Evolutionary conservation across 2,888 invertebrate genomes (phyloP).

Genomic region (Saturnia japonica): DNA sequence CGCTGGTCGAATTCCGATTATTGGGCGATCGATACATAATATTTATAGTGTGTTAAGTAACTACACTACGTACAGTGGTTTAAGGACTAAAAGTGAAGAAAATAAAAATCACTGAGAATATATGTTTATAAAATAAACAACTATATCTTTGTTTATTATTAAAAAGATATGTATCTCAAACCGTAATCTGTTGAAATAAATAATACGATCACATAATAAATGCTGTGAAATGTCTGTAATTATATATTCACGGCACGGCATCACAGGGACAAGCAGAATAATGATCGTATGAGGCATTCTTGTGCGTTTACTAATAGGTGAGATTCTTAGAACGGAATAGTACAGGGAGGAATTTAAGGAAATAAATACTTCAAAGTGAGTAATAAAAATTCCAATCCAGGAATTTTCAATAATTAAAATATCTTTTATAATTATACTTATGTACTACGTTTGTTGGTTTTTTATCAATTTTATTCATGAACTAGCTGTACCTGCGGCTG

Average conservation of each 20-base stretch:
- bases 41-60: too few species aligned
- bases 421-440: too few species aligned
- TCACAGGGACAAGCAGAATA: constrained; percentile 14
- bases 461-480: too few species aligned
- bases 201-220: constrained; percentile 1
- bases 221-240: background rate
- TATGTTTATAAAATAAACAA: background rate
- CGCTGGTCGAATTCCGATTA: too few species aligned
- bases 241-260: constrained; percentile 14
- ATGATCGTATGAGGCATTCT: constrained; percentile 15
- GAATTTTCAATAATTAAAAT: too few species aligned
- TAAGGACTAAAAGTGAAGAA: too few species aligned
- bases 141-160: constrained; percentile 1
- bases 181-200: constrained; percentile 5
- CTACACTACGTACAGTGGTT: too few species aligned
- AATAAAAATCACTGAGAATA: background rate
- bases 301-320: constrained; percentile 16
- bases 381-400: background rate
- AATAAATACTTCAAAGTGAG: background rate
- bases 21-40: too few species aligned
- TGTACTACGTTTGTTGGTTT: too few species aligned
- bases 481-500: too few species aligned
- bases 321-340: constrained; percentile 6
- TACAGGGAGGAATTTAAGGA: background rate
- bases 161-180: constrained; percentile 1